phyloP scores from a whole-genome alignment of 2,797 vertebrate genomes.

The Eidolon dupreanum region DNA sequence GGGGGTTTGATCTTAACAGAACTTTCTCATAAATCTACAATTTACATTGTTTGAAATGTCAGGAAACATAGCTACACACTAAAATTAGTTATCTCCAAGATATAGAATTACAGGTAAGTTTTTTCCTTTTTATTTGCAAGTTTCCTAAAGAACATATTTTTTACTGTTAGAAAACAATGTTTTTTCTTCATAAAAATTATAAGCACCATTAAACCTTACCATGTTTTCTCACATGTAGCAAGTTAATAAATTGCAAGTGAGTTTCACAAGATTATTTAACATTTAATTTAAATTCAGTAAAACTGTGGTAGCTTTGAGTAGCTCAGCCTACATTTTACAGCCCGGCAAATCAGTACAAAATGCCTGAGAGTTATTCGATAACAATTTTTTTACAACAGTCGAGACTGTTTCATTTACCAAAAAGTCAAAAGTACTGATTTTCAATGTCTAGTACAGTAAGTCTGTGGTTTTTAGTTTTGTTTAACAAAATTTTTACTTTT shows the following conservation, averaged over 20 bases:
- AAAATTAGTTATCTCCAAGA: not conserved
- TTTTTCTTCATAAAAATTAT: constrained; percentile 34
- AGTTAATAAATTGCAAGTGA: constrained; percentile 30
- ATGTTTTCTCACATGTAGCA: not conserved
- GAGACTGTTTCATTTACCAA: constrained; percentile 1
- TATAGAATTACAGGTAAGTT: not conserved
- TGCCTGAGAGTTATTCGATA: not conserved
- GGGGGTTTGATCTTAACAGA: not conserved
- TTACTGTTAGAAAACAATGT: not conserved
- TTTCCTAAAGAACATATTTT: not conserved
- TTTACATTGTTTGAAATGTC: not conserved
- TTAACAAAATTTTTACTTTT: constrained; percentile 44
- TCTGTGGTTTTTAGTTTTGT: constrained; percentile 38
- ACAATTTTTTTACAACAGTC: not conserved
- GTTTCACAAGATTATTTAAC: constrained; percentile 14
- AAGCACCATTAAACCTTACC: not conserved
- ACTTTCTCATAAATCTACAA: not conserved
- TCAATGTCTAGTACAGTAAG: not conserved
- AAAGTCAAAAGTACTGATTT: constrained; percentile 19
- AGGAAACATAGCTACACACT: not conserved
- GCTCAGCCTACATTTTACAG: not conserved
- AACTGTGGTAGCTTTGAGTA: not conserved
- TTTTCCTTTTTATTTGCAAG: not conserved
- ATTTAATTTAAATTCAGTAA: constrained; percentile 39
- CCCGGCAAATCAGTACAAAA: not conserved